A percentile compares a stretch with the other conserved stretches of the same genome.
These are phyloP conservation scores for Drymonia ruficornis DNA, from an alignment of 2,888 invertebrate species.

Conservation along the genomic window DNA sequence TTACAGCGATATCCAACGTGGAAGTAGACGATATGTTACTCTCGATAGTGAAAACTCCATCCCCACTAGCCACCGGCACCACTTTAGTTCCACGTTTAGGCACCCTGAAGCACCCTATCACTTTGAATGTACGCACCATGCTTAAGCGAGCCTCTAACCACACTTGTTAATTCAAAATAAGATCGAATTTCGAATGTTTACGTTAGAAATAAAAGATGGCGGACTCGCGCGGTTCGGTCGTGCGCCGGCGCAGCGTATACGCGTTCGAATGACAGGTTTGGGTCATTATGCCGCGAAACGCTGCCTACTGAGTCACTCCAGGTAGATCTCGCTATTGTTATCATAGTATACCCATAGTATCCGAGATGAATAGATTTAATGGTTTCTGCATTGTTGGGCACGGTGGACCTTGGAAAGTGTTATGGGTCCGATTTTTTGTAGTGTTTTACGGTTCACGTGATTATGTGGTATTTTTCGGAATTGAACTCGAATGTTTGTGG, in stretches of 20 bases:
- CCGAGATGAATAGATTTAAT: conserved; percentile 19
- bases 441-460: conserved; percentile 19
- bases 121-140: conserved; percentile 74
- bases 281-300: conserved; percentile 62
- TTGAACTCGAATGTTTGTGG: not conserved
- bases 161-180: conserved; percentile 39
- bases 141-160: conserved; percentile 22
- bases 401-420: conserved; percentile 7
- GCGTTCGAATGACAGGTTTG: conserved; percentile 71
- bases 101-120: conserved; percentile 69
- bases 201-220: conserved; percentile 32
- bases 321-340: conserved; percentile 46
- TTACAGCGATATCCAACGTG: conserved; percentile 73
- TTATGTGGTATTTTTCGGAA: not conserved
- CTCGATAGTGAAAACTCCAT: conserved; percentile 70
- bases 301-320: conserved; percentile 50
- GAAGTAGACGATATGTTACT: conserved; percentile 64
- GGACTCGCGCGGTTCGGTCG: conserved; percentile 42
- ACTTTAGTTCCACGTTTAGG: conserved; percentile 67
- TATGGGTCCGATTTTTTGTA: conserved; percentile 2
- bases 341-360: conserved; percentile 13
- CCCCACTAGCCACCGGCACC: conserved; percentile 59
- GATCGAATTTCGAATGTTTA: conserved; percentile 9
- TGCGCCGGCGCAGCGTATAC: conserved; percentile 64
- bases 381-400: conserved; percentile 25